Conservation (phyloP, 2,888 invertebrate genomes). For the Carabus problematicus region DNA sequence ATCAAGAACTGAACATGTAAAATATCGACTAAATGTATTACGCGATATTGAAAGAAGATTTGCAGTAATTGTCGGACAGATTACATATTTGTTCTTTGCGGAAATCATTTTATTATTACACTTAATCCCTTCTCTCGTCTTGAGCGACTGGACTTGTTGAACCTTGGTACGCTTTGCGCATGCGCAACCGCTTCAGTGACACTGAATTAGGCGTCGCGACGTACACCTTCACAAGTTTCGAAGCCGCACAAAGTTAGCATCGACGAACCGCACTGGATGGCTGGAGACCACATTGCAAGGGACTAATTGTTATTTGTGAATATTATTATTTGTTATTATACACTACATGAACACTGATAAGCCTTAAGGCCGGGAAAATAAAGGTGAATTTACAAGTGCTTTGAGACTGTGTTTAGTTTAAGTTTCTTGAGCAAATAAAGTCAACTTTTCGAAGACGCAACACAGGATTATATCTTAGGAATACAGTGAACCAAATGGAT, state of each 20-base stretch:
- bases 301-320: not conserved
- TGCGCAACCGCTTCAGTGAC: conserved; percentile 16
- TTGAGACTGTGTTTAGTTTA: conserved; percentile 15
- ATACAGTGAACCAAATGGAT: no score
- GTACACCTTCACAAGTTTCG: conserved; percentile 2
- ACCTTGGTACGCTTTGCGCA: conserved; percentile 7
- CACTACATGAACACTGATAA: not conserved
- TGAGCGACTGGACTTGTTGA: no score
- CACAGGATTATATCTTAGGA: no score
- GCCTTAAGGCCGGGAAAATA: conserved; percentile 33
- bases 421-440: not conserved
- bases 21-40: no score
- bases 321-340: conserved; percentile 10
- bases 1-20: no score
- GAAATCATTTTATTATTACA: no score
- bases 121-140: no score
- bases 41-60: no score
- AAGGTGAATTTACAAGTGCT: conserved; percentile 19
- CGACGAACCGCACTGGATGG: conserved; percentile 63
- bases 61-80: no score
- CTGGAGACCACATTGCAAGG: conserved; percentile 56
- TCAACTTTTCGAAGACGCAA: no score
- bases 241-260: conserved; percentile 58
- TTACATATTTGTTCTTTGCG: no score
- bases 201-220: conserved; percentile 26